A percentile compares a stretch with the other conserved stretches of the same genome.
phyloP scores from a whole-genome alignment of 2,888 invertebrate genomes.

The Pseudoips prasinana region DNA sequence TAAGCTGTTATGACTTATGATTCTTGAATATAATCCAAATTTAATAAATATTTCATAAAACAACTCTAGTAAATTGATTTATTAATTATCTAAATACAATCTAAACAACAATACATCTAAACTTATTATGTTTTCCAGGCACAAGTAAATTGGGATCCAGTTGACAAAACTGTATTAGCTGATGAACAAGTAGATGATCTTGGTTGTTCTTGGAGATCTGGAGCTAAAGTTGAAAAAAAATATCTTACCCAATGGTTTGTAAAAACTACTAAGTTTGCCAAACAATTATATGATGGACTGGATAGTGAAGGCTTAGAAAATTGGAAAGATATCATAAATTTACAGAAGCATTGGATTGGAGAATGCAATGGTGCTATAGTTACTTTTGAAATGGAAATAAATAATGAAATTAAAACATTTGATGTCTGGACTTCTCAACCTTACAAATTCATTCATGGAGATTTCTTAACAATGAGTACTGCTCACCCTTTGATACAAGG shows the following conservation, averaged over 20 bases:
- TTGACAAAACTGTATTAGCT: constrained; percentile 98
- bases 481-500: constrained; percentile 56
- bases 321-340: constrained; percentile 92
- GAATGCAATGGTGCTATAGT: constrained; percentile 90
- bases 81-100: too few relatives aligned
- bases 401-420: constrained; percentile 49
- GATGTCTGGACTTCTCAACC: constrained; percentile 89
- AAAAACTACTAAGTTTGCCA: constrained; percentile 91
- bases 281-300: constrained; percentile 87
- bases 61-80: too few relatives aligned
- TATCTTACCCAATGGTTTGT: constrained; percentile 97
- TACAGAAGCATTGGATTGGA: constrained; percentile 96
- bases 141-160: constrained; percentile 98
- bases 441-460: constrained; percentile 86
- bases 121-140: too few relatives aligned
- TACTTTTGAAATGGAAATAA: constrained; percentile 80
- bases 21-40: neutral
- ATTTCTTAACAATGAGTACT: constrained; percentile 84
- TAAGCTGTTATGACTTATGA: too few relatives aligned
- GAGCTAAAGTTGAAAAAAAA: constrained; percentile 95
- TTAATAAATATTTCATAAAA: neutral
- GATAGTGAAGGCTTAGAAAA: constrained; percentile 85
- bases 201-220: constrained; percentile 97
- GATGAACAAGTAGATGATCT: constrained; percentile 98
- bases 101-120: too few relatives aligned